A percentile compares a stretch with the other conserved stretches of the same genome.
Evolutionary conservation across 2,888 invertebrate species (phyloP).

Genomic region (Pachliopta kotzebuea): DNA sequence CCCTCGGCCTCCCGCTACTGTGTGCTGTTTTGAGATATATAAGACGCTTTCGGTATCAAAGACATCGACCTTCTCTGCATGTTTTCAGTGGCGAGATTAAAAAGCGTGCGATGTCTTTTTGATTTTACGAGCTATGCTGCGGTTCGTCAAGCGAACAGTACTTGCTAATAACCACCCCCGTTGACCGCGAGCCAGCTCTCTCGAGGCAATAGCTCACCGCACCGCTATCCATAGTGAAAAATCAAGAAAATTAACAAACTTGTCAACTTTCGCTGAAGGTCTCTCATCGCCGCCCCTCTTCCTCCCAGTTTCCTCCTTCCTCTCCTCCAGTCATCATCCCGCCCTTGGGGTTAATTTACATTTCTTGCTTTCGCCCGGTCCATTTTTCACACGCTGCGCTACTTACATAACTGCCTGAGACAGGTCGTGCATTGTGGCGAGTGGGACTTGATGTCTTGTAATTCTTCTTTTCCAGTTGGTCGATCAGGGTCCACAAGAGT

Average conservation of each 20-base stretch:
- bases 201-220: constrained; percentile 47
- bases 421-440: constrained; percentile 62
- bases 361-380: constrained; percentile 65
- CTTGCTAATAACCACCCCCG: constrained; percentile 41
- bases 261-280: constrained; percentile 76
- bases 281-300: constrained; percentile 66
- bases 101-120: constrained; percentile 77
- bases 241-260: constrained; percentile 64
- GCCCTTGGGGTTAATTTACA: constrained; percentile 70
- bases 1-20: constrained; percentile 60
- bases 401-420: constrained; percentile 71
- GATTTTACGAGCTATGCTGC: constrained; percentile 67
- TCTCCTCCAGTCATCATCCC: constrained; percentile 47
- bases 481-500: constrained; percentile 81
- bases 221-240: constrained; percentile 74
- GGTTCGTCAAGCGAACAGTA: constrained; percentile 48
- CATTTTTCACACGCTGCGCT: constrained; percentile 75
- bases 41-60: constrained; percentile 52
- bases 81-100: constrained; percentile 64
- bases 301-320: constrained; percentile 39
- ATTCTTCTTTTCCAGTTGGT: constrained; percentile 81
- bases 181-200: constrained; percentile 42
- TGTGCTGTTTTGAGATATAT: constrained; percentile 45
- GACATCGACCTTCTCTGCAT: constrained; percentile 64
- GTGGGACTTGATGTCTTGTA: constrained; percentile 76